A percentile compares a stretch with the other conserved stretches of the same genome.
These are phyloP conservation scores for Aphidius ervi DNA, from an alignment of 1,140 invertebrate species.

Conservation along the genomic window DNA sequence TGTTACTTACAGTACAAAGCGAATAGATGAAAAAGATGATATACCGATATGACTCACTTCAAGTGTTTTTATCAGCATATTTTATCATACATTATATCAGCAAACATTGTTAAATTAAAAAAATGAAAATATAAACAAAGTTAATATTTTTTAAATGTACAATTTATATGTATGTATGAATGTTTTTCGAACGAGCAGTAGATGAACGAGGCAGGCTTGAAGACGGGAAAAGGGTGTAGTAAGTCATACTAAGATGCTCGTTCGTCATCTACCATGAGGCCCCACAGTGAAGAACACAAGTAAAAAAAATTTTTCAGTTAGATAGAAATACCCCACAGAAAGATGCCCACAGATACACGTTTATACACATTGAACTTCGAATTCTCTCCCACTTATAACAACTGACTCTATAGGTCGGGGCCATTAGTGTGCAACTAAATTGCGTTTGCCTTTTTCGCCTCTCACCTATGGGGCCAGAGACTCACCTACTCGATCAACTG, in stretches of 20 bases:
- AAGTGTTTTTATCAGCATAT: too few species aligned
- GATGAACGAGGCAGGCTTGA: slow-evolving; percentile 38
- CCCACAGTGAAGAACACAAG: slow-evolving; percentile 44
- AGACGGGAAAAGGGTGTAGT: slow-evolving; percentile 52
- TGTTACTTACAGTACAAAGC: too few species aligned
- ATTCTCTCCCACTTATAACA: slow-evolving; percentile 26
- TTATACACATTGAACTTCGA: neutral
- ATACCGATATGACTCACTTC: too few species aligned
- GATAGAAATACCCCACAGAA: slow-evolving; percentile 4
- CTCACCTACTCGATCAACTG: slow-evolving; percentile 35
- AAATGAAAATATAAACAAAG: neutral
- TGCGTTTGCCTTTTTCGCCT: slow-evolving; percentile 18
- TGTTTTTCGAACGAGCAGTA: slow-evolving; percentile 51
- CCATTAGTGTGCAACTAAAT: slow-evolving; percentile 27
- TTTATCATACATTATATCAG: too few species aligned
- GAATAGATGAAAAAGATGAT: too few species aligned
- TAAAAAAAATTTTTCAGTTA: slow-evolving; percentile 27
- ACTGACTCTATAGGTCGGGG: slow-evolving; percentile 43
- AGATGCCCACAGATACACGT: slow-evolving; percentile 33
- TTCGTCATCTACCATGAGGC: slow-evolving; percentile 50
- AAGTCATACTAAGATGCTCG: slow-evolving; percentile 49
- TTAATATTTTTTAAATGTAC: too few species aligned
- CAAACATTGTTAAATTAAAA: too few species aligned
- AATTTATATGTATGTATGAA: slow-evolving; percentile 20
- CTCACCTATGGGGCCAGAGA: slow-evolving; percentile 24